A percentile compares a stretch with the other conserved stretches of the same genome.
Conservation (phyloP, 2,888 invertebrate species). For the Timema cristinae region DNA sequence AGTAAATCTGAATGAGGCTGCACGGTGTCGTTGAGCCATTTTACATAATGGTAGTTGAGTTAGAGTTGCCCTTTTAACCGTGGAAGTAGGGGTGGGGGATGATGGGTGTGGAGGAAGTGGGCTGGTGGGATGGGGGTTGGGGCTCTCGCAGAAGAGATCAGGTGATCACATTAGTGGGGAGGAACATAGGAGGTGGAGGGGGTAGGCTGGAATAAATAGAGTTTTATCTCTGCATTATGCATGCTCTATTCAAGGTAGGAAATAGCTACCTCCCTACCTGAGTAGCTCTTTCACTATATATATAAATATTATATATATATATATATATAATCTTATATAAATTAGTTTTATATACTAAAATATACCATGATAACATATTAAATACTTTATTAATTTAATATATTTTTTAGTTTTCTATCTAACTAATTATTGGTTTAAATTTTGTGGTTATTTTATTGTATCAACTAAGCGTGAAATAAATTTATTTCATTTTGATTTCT, state of each 20-base stretch:
- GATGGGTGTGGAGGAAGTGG: no score
- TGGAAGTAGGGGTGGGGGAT: not conserved
- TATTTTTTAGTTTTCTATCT: no score
- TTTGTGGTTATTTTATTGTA: no score
- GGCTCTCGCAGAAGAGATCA: not conserved
- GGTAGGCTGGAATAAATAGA: not conserved
- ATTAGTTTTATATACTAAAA: no score
- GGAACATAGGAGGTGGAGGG: not conserved
- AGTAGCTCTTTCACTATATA: not conserved
- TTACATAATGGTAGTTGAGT: constrained; percentile 16
- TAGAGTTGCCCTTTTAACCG: constrained; percentile 14
- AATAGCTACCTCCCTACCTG: constrained; percentile 11
- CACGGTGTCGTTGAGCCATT: constrained; percentile 12
- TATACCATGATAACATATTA: no score
- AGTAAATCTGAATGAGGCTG: constrained; percentile 13
- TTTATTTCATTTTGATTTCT: no score
- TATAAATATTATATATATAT: no score
- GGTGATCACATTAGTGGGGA: constrained; percentile 15
- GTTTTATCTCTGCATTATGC: constrained; percentile 7
- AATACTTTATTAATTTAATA: no score
- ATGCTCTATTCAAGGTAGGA: constrained; percentile 6
- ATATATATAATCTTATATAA: no score
- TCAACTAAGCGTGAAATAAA: no score
- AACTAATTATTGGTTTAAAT: no score
- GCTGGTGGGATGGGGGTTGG: no score